Percentiles rank a stretch among this genome's conserved stretches.
phyloP scores from a whole-genome alignment of 2,888 invertebrate genomes.

The Cerceris rybyensis region DNA sequence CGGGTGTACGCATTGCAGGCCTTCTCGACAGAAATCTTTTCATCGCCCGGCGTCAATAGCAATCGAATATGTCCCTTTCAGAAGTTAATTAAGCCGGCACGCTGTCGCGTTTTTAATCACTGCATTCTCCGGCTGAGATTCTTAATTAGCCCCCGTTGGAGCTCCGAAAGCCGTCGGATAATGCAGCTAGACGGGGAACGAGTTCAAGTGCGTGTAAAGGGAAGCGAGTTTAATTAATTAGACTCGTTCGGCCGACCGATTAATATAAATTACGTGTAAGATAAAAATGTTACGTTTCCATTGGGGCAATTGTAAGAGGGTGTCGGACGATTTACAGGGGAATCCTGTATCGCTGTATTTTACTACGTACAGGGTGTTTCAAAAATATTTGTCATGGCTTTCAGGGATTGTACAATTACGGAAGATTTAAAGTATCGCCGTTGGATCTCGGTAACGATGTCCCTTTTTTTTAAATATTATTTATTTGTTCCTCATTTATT shows the following conservation, averaged over 20 bases:
- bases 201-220: not conserved
- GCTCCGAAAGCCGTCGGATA: slow-evolving; percentile 9
- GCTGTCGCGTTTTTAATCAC: slow-evolving; percentile 38
- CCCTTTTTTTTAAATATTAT: no score
- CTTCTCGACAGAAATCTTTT: slow-evolving; percentile 31
- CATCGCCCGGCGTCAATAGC: not conserved
- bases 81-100: slow-evolving; percentile 19
- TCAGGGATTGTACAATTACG: no score
- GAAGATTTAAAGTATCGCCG: no score
- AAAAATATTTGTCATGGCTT: no score
- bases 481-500: no score
- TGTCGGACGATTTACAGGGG: no score
- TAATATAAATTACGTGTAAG: not conserved
- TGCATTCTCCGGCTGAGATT: slow-evolving; percentile 10
- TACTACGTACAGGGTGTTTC: no score
- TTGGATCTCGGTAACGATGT: no score
- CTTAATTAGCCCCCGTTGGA: slow-evolving; percentile 35
- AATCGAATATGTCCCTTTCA: slow-evolving; percentile 17
- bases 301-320: no score
- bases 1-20: slow-evolving; percentile 9
- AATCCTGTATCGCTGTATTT: no score
- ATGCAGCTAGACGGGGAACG: slow-evolving; percentile 1
- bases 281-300: no score
- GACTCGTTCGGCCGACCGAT: not conserved
- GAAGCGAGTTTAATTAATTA: not conserved